Conservation (phyloP, 2,797 vertebrate genomes). For the Mormyrus proboscirostris region DNA sequence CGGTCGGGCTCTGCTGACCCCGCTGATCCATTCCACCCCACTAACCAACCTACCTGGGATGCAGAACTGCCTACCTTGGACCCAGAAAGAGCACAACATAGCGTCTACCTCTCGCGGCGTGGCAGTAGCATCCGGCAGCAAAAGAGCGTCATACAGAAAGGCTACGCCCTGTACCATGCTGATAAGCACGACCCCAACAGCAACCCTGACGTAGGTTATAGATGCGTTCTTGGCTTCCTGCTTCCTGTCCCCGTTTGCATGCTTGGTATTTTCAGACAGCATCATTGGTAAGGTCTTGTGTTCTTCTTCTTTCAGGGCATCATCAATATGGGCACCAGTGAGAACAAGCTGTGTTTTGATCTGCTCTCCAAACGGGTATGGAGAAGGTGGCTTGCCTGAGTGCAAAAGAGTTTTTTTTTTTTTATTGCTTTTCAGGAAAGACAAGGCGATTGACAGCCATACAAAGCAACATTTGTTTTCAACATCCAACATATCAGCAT, state of each 20-base stretch:
- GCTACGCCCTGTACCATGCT: conserved; percentile 66
- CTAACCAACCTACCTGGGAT: neutral
- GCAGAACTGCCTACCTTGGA: conserved; percentile 5
- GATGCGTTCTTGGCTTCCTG: neutral
- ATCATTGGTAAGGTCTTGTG: neutral
- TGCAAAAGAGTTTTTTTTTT: neutral
- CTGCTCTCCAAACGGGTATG: conserved; percentile 83
- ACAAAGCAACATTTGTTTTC: neutral
- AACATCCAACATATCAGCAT: neutral
- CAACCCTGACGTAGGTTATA: conserved; percentile 80
- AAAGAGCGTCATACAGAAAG: conserved; percentile 73
- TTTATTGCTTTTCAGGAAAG: neutral
- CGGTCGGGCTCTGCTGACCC: conserved; percentile 30
- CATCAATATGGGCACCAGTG: conserved; percentile 89
- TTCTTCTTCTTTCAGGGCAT: conserved; percentile 68
- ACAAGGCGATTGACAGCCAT: neutral
- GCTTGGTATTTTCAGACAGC: neutral
- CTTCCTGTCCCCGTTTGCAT: neutral
- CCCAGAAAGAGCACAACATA: conserved; percentile 28
- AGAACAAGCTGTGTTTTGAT: conserved; percentile 93
- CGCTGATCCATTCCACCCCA: conserved; percentile 16
- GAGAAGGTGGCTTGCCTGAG: neutral
- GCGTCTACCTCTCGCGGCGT: conserved; percentile 59
- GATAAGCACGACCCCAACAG: conserved; percentile 73
- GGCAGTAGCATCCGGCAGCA: conserved; percentile 65